phyloP scores from a whole-genome alignment of 2,797 vertebrate genomes.

The Nasua narica region DNA sequence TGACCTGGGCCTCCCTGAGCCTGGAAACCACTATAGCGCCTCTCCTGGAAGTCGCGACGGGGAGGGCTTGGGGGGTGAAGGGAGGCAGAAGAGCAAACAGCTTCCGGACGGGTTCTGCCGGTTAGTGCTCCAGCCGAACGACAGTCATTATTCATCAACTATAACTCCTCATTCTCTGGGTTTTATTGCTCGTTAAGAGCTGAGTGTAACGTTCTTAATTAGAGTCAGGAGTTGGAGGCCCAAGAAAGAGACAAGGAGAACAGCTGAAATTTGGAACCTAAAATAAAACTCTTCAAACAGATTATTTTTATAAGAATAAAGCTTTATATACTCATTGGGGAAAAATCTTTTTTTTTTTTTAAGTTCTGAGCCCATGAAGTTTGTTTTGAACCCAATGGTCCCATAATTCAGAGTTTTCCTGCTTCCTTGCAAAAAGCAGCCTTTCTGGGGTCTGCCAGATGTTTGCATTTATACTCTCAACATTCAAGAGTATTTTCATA shows the following conservation, averaged over 20 bases:
- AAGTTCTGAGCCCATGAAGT: not conserved
- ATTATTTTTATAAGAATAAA: slow-evolving; percentile 60
- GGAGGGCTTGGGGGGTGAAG: not conserved
- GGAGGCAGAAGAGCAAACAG: not conserved
- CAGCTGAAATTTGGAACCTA: slow-evolving; percentile 57
- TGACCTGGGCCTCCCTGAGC: not conserved
- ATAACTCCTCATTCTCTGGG: not conserved
- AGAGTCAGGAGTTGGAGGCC: slow-evolving; percentile 42
- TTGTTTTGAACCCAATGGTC: not conserved
- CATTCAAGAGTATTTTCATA: not conserved
- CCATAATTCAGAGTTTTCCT: not conserved
- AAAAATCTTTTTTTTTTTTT: not conserved
- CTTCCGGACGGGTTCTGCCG: not conserved
- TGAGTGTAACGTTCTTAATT: slow-evolving; percentile 34
- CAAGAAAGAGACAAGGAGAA: slow-evolving; percentile 23
- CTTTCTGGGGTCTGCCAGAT: not conserved
- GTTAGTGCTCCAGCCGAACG: not conserved
- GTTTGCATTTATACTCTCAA: not conserved
- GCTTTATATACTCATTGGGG: not conserved
- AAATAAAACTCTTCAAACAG: slow-evolving; percentile 65
- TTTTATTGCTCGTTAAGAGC: slow-evolving; percentile 33
- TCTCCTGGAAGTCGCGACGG: not conserved
- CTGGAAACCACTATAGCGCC: not conserved
- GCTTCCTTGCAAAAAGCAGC: not conserved
- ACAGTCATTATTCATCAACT: not conserved